These are phyloP conservation scores for Lepidochitona cinerea DNA, from an alignment of 2,888 invertebrate genomes.

Conservation along the genomic window DNA sequence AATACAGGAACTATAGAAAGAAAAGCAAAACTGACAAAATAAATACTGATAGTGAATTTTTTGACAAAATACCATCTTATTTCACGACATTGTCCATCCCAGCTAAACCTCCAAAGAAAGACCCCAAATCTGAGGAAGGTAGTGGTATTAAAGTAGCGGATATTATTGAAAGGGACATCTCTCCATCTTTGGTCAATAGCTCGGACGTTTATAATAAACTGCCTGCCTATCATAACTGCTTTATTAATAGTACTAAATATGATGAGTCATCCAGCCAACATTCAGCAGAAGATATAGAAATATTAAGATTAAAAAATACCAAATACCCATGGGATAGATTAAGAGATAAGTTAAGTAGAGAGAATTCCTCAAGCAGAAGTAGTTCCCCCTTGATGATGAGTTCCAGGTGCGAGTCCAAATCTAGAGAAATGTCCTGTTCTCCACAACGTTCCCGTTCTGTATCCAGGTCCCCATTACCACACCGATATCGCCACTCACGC, in stretches of 20 bases:
- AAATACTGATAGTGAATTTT: constrained; percentile 32
- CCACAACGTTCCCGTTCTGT: constrained; percentile 30
- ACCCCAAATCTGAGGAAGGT: constrained; percentile 21
- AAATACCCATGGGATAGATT: constrained; percentile 12
- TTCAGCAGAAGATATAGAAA: background rate
- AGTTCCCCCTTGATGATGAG: constrained; percentile 26
- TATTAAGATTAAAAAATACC: background rate
- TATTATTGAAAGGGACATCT: constrained; percentile 43
- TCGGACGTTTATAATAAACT: constrained; percentile 51
- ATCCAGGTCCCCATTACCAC: background rate
- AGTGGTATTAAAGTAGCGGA: constrained; percentile 23
- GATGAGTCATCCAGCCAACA: constrained; percentile 25
- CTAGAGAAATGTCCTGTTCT: constrained; percentile 12
- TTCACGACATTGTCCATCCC: constrained; percentile 59
- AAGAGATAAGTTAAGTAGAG: background rate
- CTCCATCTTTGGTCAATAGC: constrained; percentile 37
- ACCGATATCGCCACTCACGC: background rate
- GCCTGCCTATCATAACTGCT: constrained; percentile 64
- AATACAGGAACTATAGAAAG: constrained; percentile 28
- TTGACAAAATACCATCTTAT: constrained; percentile 64
- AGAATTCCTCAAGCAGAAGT: constrained; percentile 32
- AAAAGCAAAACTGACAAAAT: constrained; percentile 26
- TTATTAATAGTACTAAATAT: constrained; percentile 67
- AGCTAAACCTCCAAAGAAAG: constrained; percentile 41
- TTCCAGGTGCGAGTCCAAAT: constrained; percentile 6